Evolutionary conservation across 2,797 vertebrate species (phyloP).

Genomic region (Moxostoma hubbsi): DNA sequence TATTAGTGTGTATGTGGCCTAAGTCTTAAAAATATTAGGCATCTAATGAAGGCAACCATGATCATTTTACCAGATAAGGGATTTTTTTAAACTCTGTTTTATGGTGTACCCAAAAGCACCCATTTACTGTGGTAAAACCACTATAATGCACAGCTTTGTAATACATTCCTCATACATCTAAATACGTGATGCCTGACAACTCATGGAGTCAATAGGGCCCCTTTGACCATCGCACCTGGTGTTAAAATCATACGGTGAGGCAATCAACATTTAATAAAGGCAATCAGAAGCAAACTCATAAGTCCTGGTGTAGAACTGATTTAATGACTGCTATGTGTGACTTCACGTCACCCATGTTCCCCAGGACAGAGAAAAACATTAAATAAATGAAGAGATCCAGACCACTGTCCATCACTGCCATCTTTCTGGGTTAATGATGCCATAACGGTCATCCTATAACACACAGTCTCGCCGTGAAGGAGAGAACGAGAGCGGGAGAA

Average conservation of each 20-base stretch:
- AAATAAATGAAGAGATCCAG: constrained; percentile 48
- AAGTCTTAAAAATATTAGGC: too few species aligned
- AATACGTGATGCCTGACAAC: not conserved
- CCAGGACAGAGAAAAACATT: constrained; percentile 35
- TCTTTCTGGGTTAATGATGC: constrained; percentile 63
- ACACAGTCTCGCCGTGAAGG: constrained; percentile 40
- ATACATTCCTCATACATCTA: not conserved
- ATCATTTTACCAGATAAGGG: too few species aligned
- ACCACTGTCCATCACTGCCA: constrained; percentile 60
- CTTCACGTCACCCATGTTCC: constrained; percentile 33
- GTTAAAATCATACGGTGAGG: constrained; percentile 27
- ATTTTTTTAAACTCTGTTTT: not conserved
- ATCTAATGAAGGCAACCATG: too few species aligned
- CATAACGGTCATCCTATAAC: constrained; percentile 56
- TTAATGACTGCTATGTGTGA: constrained; percentile 45
- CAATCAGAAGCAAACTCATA: constrained; percentile 22
- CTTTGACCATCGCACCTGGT: not conserved
- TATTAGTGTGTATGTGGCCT: too few species aligned
- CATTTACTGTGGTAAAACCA: not conserved
- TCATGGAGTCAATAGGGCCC: not conserved
- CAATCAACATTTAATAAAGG: constrained; percentile 49
- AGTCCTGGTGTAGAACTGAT: constrained; percentile 7
- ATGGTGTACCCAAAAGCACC: not conserved
- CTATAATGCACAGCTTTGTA: not conserved
- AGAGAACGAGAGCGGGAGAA: not conserved